phyloP scores from a whole-genome alignment of 92 coral and sea anemone genomes.

The Hydrozoanthus gracilis region DNA sequence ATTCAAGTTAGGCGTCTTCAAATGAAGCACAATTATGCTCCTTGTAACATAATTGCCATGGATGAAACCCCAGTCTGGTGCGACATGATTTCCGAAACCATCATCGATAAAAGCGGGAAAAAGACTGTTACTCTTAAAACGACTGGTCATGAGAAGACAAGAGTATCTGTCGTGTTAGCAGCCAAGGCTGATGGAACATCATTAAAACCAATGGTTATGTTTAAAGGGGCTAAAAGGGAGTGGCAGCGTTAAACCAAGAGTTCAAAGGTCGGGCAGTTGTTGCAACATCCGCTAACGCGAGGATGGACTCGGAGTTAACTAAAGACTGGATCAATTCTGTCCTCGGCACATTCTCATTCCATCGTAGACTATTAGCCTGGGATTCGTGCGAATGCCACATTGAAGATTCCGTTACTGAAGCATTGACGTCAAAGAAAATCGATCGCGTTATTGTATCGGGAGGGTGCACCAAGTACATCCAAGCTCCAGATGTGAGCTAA shows the following conservation, averaged over 20 bases:
- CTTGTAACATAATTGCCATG: conserved; percentile 67
- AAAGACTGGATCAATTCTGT: conserved; percentile 50
- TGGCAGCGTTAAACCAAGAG: conserved; percentile 65
- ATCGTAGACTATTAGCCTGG: too few species aligned
- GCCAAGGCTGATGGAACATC: conserved; percentile 76
- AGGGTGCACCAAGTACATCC: too few species aligned
- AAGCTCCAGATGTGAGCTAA: too few species aligned
- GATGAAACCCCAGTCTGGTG: conserved; percentile 80
- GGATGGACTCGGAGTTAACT: conserved; percentile 45
- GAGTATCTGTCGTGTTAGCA: conserved; percentile 71
- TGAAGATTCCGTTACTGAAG: too few species aligned
- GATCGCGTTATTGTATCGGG: too few species aligned
- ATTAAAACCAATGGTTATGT: conserved; percentile 80
- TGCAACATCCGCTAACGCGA: conserved; percentile 57
- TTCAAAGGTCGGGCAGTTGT: conserved; percentile 72
- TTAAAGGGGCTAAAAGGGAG: conserved; percentile 76
- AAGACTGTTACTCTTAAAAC: conserved; percentile 60
- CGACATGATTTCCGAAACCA: conserved; percentile 72
- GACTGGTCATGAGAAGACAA: conserved; percentile 70
- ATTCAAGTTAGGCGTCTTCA: conserved; percentile 74
- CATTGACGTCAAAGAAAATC: too few species aligned
- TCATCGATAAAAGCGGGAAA: conserved; percentile 61
- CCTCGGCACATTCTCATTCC: too few species aligned
- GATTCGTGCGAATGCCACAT: too few species aligned
- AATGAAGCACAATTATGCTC: conserved; percentile 62